Conservation (phyloP, 2,797 vertebrate species). For the Mus caroli region DNA sequence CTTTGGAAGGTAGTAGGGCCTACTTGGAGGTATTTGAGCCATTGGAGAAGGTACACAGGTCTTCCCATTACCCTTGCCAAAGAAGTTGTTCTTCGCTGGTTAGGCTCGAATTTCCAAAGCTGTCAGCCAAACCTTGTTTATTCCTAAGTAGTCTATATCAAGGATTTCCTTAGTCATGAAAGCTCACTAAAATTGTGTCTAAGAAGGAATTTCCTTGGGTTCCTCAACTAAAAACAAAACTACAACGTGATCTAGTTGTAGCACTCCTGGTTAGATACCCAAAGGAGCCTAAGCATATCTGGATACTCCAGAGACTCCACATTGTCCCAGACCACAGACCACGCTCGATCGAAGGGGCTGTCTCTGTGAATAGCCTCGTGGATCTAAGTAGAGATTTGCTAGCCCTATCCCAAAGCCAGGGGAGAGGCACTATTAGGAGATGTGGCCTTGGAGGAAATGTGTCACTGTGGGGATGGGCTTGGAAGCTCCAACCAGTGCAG, state of each 20-base stretch:
- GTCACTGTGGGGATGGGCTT: not conserved
- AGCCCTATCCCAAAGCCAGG: not conserved
- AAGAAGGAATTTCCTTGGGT: not conserved
- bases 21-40: not conserved
- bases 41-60: not conserved
- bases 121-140: not conserved
- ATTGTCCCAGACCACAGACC: not conserved
- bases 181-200: not conserved
- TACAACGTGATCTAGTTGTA: not conserved
- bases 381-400: not conserved
- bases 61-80: not conserved
- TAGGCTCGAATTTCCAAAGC: not conserved
- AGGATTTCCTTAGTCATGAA: not conserved
- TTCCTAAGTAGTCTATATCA: not conserved
- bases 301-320: not conserved
- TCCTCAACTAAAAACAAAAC: not conserved
- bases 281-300: not conserved
- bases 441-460: not conserved
- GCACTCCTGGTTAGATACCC: not conserved
- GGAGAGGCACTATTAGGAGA: not conserved
- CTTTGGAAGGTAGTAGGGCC: not conserved
- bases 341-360: accelerated
- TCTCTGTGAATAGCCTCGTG: not conserved
- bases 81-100: not conserved
- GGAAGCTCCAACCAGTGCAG: not conserved